Conservation (phyloP, 2,113 vertebrate genomes). For the Ursus arctos region DNA sequence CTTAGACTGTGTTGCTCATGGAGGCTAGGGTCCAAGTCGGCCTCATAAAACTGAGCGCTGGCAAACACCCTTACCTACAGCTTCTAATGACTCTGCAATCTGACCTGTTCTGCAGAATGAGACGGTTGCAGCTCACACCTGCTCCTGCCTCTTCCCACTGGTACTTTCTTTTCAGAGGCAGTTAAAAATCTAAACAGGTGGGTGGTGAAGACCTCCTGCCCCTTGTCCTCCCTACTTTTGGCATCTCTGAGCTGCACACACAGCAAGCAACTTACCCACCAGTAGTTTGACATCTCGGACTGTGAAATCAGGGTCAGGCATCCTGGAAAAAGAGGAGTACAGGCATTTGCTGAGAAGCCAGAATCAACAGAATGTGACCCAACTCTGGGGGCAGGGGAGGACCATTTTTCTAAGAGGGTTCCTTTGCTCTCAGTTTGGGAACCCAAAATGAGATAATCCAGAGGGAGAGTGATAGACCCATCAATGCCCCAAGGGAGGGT, state of each 20-base stretch:
- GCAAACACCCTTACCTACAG: neutral
- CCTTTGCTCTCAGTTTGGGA: neutral
- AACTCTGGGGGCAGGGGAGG: neutral
- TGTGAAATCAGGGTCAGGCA: conserved; percentile 97
- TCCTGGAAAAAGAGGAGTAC: conserved; percentile 87
- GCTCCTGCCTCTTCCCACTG: neutral
- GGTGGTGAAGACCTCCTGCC: neutral
- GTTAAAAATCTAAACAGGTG: neutral
- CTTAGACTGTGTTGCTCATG: conserved; percentile 16
- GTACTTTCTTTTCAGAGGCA: neutral
- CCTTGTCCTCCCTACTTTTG: neutral
- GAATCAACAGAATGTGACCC: neutral
- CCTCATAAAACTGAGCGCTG: neutral
- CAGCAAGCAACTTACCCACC: conserved; percentile 93
- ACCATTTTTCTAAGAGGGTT: neutral
- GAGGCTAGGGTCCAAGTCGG: neutral
- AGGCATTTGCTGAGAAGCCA: conserved; percentile 56
- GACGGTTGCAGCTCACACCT: conserved; percentile 57
- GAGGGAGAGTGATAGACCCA: neutral
- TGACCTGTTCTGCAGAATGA: conserved; percentile 35
- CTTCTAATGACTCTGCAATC: conserved; percentile 18
- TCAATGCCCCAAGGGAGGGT: neutral
- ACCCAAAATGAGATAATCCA: neutral
- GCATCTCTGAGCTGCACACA: neutral
- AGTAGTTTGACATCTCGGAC: conserved; percentile 97